Evolutionary conservation across 2,797 vertebrate species (phyloP).

Genomic region (Acridotheres tristis): DNA sequence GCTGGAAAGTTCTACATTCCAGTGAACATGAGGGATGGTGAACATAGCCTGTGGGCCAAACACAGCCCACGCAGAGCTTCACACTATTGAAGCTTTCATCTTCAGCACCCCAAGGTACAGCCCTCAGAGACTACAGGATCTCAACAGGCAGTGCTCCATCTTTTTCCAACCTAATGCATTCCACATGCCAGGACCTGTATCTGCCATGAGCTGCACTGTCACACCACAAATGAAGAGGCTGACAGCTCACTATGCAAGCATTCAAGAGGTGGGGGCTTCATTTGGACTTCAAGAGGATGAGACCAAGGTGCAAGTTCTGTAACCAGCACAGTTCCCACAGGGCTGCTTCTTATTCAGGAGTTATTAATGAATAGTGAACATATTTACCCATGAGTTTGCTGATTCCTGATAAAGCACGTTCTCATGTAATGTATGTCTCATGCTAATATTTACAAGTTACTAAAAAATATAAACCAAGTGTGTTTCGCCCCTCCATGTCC

Average conservation of each 20-base stretch:
- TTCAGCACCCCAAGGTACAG: constrained; percentile 5
- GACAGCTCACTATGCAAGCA: neutral
- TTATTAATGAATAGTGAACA: neutral
- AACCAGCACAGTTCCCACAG: neutral
- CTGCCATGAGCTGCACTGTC: neutral
- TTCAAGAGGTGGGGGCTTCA: neutral
- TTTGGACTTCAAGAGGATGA: neutral
- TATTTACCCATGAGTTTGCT: neutral
- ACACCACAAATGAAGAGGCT: neutral
- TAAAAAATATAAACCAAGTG: neutral
- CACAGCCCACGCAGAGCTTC: constrained; percentile 63
- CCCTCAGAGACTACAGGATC: constrained; percentile 6
- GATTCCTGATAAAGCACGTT: neutral
- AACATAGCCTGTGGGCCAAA: constrained; percentile 60
- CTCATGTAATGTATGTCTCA: neutral
- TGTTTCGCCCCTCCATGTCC: neutral
- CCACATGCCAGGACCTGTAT: constrained; percentile 35
- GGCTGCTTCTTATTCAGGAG: neutral
- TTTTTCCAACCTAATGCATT: neutral
- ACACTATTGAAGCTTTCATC: constrained; percentile 50
- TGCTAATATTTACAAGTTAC: neutral
- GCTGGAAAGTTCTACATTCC: constrained; percentile 55
- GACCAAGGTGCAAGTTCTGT: neutral
- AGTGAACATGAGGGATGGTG: constrained; percentile 10
- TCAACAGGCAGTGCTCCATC: neutral